These are phyloP conservation scores for Drosophila kikkawai DNA, from an alignment of 1,140 invertebrate genomes.

Conservation along the genomic window DNA sequence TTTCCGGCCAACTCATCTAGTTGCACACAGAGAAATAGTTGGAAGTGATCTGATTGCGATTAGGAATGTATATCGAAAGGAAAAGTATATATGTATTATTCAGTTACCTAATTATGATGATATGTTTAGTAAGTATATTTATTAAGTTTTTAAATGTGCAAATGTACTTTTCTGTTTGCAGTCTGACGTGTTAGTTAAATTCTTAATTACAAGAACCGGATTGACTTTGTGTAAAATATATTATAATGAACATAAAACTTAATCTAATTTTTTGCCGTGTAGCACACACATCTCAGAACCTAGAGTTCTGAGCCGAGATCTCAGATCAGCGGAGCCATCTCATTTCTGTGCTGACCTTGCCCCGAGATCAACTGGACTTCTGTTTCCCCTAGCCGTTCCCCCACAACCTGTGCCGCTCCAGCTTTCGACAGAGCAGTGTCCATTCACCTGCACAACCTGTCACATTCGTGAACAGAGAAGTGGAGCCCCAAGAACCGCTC, in stretches of 20 bases:
- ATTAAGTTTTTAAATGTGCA: background rate
- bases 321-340: slow-evolving; percentile 31
- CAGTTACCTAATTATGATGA: no score
- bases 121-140: background rate
- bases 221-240: background rate
- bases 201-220: background rate
- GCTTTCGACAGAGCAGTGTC: slow-evolving; percentile 14
- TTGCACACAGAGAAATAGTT: slow-evolving; percentile 4
- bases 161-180: background rate
- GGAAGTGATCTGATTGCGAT: background rate
- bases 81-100: background rate
- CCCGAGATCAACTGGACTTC: slow-evolving; percentile 48
- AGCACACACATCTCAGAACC: slow-evolving; percentile 8
- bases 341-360: slow-evolving; percentile 42
- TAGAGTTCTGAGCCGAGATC: slow-evolving; percentile 2
- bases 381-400: slow-evolving; percentile 4
- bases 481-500: slow-evolving; percentile 30
- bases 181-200: background rate
- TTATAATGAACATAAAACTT: background rate
- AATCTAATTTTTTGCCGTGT: background rate
- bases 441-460: slow-evolving; percentile 64
- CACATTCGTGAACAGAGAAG: slow-evolving; percentile 34
- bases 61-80: background rate
- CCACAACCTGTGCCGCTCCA: slow-evolving; percentile 2
- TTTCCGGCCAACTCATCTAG: slow-evolving; percentile 23